Evolutionary conservation across 2,888 invertebrate genomes (phyloP).

Genomic region (Elysia crispata): DNA sequence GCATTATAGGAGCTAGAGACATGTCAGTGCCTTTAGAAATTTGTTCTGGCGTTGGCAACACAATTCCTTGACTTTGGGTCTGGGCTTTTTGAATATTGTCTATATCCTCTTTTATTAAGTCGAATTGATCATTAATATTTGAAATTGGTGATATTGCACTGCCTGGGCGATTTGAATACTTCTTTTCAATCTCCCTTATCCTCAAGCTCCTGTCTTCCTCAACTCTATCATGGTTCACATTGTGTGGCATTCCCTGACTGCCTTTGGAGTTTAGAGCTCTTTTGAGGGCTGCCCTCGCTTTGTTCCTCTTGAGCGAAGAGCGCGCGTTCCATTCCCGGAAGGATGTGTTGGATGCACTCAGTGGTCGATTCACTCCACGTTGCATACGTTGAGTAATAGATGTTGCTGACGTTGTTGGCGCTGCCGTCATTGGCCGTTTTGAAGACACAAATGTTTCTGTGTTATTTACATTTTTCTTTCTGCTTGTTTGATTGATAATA

Average conservation of each 20-base stretch:
- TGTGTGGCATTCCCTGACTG: too few relatives aligned
- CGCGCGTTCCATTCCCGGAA: slow-evolving; percentile 36
- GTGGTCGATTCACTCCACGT: not conserved
- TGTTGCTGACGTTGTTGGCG: not conserved
- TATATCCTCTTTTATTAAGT: too few relatives aligned
- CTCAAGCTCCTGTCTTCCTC: slow-evolving; percentile 38
- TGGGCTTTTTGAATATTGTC: too few relatives aligned
- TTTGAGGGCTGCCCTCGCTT: slow-evolving; percentile 60
- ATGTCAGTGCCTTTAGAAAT: not conserved
- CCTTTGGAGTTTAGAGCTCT: slow-evolving; percentile 55
- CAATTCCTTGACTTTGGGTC: too few relatives aligned
- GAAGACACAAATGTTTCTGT: not conserved
- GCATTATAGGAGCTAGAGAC: not conserved
- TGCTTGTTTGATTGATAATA: too few relatives aligned
- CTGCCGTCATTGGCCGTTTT: slow-evolving; percentile 35
- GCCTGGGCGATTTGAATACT: slow-evolving; percentile 40
- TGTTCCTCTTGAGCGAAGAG: slow-evolving; percentile 55
- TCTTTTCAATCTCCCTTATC: slow-evolving; percentile 49
- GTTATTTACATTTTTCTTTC: not conserved
- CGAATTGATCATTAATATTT: too few relatives aligned
- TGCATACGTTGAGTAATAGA: not conserved
- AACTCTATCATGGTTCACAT: slow-evolving; percentile 20
- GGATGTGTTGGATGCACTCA: slow-evolving; percentile 31
- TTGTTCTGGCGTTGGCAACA: not conserved
- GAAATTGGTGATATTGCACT: not conserved